Conservation (phyloP, 2,797 vertebrate species). For the Eidolon dupreanum region DNA sequence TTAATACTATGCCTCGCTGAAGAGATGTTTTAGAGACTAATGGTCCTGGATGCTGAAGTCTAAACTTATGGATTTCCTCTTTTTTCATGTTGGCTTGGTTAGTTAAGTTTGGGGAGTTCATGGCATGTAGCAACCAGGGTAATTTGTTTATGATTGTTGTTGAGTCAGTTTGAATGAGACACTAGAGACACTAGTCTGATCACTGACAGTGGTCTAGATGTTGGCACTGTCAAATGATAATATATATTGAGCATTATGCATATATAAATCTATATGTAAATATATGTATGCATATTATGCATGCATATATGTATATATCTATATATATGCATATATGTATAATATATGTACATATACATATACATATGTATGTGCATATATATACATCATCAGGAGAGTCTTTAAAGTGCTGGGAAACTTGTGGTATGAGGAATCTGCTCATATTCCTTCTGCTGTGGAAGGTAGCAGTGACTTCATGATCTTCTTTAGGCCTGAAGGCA, state of each 20-base stretch:
- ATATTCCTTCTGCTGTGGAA: not conserved
- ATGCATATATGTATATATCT: not conserved
- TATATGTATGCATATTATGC: too few relatives aligned
- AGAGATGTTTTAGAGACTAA: not conserved
- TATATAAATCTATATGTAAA: too few relatives aligned
- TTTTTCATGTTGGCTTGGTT: not conserved
- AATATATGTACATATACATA: not conserved
- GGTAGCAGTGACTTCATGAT: not conserved
- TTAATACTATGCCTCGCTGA: conserved; percentile 22
- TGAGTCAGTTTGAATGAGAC: not conserved
- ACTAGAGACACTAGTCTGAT: not conserved
- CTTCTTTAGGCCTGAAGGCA: not conserved
- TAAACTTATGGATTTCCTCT: not conserved
- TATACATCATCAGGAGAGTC: not conserved
- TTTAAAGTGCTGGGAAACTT: not conserved
- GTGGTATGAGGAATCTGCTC: not conserved
- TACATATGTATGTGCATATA: not conserved
- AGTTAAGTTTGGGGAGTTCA: not conserved
- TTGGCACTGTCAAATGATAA: not conserved
- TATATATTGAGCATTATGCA: not conserved
- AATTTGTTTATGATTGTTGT: not conserved
- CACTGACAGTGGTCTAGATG: not conserved
- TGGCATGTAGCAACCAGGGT: not conserved
- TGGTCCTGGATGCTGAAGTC: not conserved
- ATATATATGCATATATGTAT: not conserved